Conservation (phyloP, 2,888 invertebrate species). For the Drosophila ezoana region DNA sequence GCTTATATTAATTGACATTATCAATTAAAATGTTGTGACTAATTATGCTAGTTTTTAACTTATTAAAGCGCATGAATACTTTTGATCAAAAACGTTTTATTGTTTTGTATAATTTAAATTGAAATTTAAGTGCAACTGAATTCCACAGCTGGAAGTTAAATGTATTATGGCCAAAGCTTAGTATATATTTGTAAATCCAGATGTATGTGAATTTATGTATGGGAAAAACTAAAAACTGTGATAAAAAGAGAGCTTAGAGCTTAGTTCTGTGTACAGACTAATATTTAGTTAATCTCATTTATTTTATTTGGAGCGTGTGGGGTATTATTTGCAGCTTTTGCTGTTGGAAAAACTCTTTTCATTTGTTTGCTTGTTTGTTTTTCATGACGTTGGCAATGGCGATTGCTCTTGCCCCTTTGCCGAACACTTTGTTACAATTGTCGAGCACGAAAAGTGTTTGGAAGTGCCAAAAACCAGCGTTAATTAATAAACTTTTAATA, state of each 20-base stretch:
- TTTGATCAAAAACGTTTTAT: not conserved
- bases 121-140: not conserved
- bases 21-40: slow-evolving; percentile 1
- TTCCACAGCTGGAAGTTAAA: not conserved
- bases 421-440: slow-evolving; percentile 1
- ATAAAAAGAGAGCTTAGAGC: not conserved
- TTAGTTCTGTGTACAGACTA: not conserved
- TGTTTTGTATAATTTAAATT: not conserved
- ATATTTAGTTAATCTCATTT: slow-evolving; percentile 3
- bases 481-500: slow-evolving; percentile 55
- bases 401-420: not conserved
- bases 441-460: slow-evolving; percentile 21
- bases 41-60: not conserved
- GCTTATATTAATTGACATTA: slow-evolving; percentile 10
- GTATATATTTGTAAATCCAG: not conserved
- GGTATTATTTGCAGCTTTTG: not conserved
- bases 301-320: not conserved
- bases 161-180: not conserved
- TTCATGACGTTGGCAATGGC: slow-evolving; percentile 7
- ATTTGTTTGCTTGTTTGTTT: not conserved
- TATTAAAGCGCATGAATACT: not conserved
- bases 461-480: slow-evolving; percentile 8
- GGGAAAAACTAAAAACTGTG: not conserved
- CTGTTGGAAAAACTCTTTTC: slow-evolving; percentile 3
- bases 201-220: not conserved